These are phyloP conservation scores for Cinclus cinclus DNA, from an alignment of 2,113 vertebrate genomes.

Conservation along the genomic window DNA sequence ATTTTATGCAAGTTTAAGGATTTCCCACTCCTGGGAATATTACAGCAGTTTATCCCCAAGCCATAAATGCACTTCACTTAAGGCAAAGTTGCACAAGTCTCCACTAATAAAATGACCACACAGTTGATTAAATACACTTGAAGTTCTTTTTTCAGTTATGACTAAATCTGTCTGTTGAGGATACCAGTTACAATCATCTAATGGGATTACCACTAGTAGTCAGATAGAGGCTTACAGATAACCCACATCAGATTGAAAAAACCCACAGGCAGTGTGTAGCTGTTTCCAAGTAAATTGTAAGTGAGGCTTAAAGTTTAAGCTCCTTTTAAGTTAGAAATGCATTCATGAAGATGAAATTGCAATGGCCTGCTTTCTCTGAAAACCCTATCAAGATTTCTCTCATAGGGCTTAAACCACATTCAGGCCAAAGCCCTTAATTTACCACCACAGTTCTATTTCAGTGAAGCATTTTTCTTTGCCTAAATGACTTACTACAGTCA, in stretches of 20 bases:
- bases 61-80: neutral
- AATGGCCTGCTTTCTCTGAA: neutral
- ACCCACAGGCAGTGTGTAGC: neutral
- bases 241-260: neutral
- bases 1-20: neutral
- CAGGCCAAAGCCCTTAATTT: neutral
- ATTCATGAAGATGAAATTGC: constrained; percentile 25
- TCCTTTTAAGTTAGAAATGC: neutral
- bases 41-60: neutral
- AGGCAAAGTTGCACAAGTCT: neutral
- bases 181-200: constrained; percentile 26
- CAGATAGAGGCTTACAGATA: neutral
- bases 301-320: constrained; percentile 29
- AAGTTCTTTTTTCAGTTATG: neutral
- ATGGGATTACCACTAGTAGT: constrained; percentile 10
- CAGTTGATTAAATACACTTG: neutral
- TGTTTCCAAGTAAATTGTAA: neutral
- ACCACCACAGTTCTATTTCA: neutral
- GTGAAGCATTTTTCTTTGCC: neutral
- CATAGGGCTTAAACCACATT: fast-evolving
- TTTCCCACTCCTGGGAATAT: neutral
- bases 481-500: neutral
- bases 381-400: neutral
- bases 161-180: neutral
- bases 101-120: neutral